Base-by-base conservation (phyloP, 2,113 vertebrate species). In the Cyanocitta stelleri region DNA sequence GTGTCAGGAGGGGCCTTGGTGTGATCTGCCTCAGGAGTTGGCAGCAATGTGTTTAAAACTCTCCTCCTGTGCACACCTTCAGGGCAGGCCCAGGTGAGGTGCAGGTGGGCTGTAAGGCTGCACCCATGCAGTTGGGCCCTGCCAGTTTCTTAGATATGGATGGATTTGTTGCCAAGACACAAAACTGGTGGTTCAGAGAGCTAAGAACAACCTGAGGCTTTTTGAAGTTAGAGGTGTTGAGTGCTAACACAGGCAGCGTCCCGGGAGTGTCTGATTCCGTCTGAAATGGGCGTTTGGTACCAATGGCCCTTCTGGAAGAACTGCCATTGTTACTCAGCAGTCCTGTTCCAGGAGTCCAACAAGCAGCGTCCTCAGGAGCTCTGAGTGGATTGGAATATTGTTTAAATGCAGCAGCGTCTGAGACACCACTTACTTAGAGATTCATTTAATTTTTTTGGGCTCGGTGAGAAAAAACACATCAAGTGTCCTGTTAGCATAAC, bases 121-220 rank as follows among this genome's bases (percentile, higher is more conserved):
- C 87, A 93, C 69, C 56, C 48, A 5, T 67, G 95, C 92, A 75
- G 66, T 26, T 81, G 94, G 92, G 93, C 81, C 67, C 62, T 64
- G 78, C 88, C n/a, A 2, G 27, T 26, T 87, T 89, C 88, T 93
- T 93, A 87, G 54, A 77, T 82, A 69, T 5, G 11, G 68, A 84
- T 90, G 92, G 93, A 88, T 94, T 91, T 96, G 91, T 93, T 96
- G 96, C 90, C 92, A 95, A 89, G 90, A 73, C 92, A 89, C 80
- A 95, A 77, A 85, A 67, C 83, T 84, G 85, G 80, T 96, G 26
- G 10, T 93, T 79, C 81, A 90, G 90, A 94, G 87, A 95, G 87
- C 77, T 55, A 35, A 86, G 82, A 95, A 78, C 51, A 89, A 55
- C 76, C 68, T 49, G 11, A 90, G 87, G 80, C 90, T 88, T 89